Conservation (phyloP, 1,140 invertebrate genomes). For the Scaptodrosophila lebanonensis region DNA sequence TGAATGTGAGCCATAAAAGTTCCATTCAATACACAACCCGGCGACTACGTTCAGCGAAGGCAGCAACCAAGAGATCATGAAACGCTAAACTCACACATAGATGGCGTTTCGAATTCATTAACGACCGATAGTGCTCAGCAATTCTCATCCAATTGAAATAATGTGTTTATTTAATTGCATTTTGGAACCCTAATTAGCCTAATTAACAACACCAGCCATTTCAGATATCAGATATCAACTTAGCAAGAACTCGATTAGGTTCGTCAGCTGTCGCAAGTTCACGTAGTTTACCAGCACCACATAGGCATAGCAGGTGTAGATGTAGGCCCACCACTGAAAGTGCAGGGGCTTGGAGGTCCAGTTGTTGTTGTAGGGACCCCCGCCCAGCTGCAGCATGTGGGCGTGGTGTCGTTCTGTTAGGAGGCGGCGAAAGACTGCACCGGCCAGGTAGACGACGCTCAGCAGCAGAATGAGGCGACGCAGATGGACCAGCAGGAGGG, state of each 20-base stretch:
- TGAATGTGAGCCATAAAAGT: no score
- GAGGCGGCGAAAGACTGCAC: constrained; percentile 52
- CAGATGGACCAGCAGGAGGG: constrained; percentile 60
- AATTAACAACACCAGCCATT: background rate
- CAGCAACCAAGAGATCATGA: background rate
- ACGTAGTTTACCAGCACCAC: constrained; percentile 61
- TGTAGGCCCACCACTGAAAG: constrained; percentile 76
- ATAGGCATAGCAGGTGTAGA: constrained; percentile 64
- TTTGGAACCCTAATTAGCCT: background rate
- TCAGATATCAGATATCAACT: background rate
- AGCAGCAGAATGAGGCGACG: constrained; percentile 66
- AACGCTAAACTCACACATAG: constrained; percentile 10
- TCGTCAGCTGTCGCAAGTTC: constrained; percentile 52
- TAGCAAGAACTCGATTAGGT: constrained; percentile 61
- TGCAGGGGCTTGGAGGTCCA: constrained; percentile 54
- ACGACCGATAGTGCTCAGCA: background rate
- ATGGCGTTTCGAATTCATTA: constrained; percentile 2
- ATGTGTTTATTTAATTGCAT: background rate
- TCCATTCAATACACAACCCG: constrained; percentile 14
- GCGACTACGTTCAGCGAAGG: background rate
- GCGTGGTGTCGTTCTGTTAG: constrained; percentile 53
- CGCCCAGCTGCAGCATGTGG: constrained; percentile 42
- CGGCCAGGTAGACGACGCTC: constrained; percentile 66
- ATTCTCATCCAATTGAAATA: background rate
- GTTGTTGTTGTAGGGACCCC: background rate